Percentiles rank a stretch among this genome's conserved stretches.
Conservation (phyloP, 2,797 vertebrate species). For the Molossus molossus region DNA sequence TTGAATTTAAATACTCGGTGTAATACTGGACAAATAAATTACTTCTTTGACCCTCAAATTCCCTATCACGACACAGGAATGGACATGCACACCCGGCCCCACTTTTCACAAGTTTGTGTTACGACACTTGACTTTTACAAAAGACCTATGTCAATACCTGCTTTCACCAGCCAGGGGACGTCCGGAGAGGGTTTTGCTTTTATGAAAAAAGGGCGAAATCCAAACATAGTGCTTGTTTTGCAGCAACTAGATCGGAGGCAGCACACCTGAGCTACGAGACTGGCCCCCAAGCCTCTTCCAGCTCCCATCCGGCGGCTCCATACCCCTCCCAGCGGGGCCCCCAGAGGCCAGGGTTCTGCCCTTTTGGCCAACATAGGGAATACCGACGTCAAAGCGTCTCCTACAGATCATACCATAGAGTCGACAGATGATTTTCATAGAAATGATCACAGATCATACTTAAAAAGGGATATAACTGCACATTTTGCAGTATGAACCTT, state of each 20-base stretch:
- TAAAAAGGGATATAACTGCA: neutral
- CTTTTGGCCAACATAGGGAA: neutral
- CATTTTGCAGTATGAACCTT: neutral
- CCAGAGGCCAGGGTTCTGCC: neutral
- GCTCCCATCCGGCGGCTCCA: neutral
- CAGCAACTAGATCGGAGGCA: neutral
- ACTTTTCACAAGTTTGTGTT: neutral
- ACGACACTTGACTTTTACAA: neutral
- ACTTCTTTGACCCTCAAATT: neutral
- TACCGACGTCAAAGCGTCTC: neutral
- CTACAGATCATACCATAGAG: neutral
- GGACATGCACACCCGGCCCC: neutral
- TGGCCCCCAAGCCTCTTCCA: too few relatives aligned
- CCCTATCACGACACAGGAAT: neutral
- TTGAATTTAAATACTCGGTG: neutral
- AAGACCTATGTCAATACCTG: neutral
- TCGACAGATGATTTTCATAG: neutral
- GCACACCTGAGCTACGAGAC: neutral
- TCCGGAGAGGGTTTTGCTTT: neutral
- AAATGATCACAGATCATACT: neutral
- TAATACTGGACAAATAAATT: neutral
- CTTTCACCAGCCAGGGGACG: neutral
- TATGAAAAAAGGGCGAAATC: neutral
- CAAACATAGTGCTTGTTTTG: neutral
- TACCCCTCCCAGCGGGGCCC: neutral